Conservation (phyloP, 1,140 invertebrate species). For the Psix sp. region DNA sequence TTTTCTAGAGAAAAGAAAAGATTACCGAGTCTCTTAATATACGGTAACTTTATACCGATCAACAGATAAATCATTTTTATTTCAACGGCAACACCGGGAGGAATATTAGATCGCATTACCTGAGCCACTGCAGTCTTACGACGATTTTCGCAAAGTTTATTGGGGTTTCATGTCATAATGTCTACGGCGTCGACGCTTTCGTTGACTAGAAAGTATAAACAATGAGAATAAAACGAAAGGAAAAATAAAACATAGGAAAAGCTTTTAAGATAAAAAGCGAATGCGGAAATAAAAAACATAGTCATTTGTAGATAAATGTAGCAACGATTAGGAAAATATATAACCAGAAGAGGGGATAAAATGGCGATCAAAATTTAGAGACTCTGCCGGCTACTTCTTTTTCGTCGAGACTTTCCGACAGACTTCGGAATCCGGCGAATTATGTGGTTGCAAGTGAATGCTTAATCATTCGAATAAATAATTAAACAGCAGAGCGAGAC, state of each 20-base stretch:
- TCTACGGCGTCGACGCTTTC: constrained; percentile 9
- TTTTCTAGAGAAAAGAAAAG: no score
- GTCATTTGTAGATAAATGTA: constrained; percentile 24
- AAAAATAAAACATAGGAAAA: constrained; percentile 10
- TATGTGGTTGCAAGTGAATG: constrained; percentile 65
- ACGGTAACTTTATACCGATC: constrained; percentile 8
- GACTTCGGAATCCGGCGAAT: constrained; percentile 57
- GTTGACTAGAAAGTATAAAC: constrained; percentile 13
- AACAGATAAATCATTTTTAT: constrained; percentile 24
- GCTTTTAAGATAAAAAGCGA: background rate
- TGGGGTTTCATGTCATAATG: constrained; percentile 33
- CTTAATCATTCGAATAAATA: constrained; percentile 67
- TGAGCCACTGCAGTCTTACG: constrained; percentile 11
- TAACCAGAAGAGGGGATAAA: constrained; percentile 14
- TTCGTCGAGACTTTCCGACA: constrained; percentile 22
- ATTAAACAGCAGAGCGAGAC: constrained; percentile 65
- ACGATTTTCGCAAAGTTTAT: constrained; percentile 38
- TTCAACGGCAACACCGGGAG: constrained; percentile 13
- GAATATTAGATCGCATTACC: constrained; percentile 35
- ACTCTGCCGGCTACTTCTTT: constrained; percentile 22
- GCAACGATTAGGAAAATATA: constrained; percentile 33
- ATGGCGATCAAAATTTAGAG: constrained; percentile 28
- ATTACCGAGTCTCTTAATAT: no score
- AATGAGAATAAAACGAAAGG: constrained; percentile 6
- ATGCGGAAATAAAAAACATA: constrained; percentile 25